A percentile compares a stretch with the other conserved stretches of the same genome.
Evolutionary conservation across 2,113 vertebrate species (phyloP).

Genomic region (Neodontobutis hainanensis): DNA sequence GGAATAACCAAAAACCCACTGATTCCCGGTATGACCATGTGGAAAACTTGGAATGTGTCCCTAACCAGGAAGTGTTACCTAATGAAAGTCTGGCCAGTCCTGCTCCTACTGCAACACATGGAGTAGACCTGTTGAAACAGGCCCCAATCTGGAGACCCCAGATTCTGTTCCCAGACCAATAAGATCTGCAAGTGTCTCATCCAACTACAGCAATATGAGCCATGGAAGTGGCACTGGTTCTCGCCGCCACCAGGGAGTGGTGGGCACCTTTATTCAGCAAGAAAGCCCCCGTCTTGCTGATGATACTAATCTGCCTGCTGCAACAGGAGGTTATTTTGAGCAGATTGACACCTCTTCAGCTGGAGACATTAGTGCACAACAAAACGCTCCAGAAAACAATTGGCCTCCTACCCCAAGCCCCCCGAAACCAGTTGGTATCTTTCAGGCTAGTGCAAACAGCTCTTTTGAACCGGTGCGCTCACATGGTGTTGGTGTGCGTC

Average conservation of each 20-base stretch:
- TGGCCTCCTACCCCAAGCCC: conserved; percentile 88
- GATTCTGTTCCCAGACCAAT: conserved; percentile 75
- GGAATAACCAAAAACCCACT: conserved; percentile 22
- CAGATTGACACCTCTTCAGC: conserved; percentile 92
- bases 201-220: conserved; percentile 86
- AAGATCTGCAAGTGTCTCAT: conserved; percentile 87
- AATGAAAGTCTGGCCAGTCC: conserved; percentile 73
- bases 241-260: conserved; percentile 81
- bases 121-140: conserved; percentile 75
- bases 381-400: conserved; percentile 62
- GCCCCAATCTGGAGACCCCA: conserved; percentile 87
- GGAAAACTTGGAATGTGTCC: conserved; percentile 92
- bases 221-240: conserved; percentile 78
- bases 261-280: conserved; percentile 93
- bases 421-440: conserved; percentile 93
- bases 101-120: conserved; percentile 49
- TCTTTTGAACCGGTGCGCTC: conserved; percentile 95
- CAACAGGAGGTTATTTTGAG: conserved; percentile 87
- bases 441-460: conserved; percentile 95
- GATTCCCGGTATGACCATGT: conserved; percentile 82
- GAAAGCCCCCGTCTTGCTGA: conserved; percentile 88
- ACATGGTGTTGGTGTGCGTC: conserved; percentile 85
- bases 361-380: conserved; percentile 61
- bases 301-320: conserved; percentile 62
- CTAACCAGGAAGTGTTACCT: conserved; percentile 92